Base-by-base conservation (phyloP, 2,113 vertebrate species). In the Phyllostomus discolor region DNA sequence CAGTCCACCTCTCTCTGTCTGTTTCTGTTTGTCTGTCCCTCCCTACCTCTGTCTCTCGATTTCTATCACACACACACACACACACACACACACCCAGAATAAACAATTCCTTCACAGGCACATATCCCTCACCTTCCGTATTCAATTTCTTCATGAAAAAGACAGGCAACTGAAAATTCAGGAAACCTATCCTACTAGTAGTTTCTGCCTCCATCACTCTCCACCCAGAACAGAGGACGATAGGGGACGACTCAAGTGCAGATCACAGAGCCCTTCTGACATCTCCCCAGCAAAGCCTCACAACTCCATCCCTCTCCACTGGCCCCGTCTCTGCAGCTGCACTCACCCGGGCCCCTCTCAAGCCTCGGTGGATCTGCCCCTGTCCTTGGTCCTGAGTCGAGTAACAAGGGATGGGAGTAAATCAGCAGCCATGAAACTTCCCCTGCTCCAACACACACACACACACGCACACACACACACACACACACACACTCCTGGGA, bases 101-200 rank as follows among this genome's bases (percentile, higher is more conserved):
- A 38, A 93, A 75, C 16, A 57, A 79, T 85, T 81, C 66, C 46
- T 91, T 91, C 38, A 70, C 46, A 90, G 33, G 82, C 7, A 90
- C 8, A 79, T 0, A 85, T 12, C 24, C 11, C 33, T 89, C 72
- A 22, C 16, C 8, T 87, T 83, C 69, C 12, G 79, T 10, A 66
- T 24, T 87, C 80, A 79, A 2, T 59, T 87, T 89, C n/a, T 87
- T 54, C 20, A 59, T 82, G 64, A 81, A 41, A 91, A 88, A 84
- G 66, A 87, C 69, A 88, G 70, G 75, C 33, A 79, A 33, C 11
- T 31, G 15, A 54, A 91, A 78, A 73, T 41, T 75, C 59, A 64
- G 24, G 35, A 88, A 95, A n/a, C 11, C 78, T 57, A 38, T 33
- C 52, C 75, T 28, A 57, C 28, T 62, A 19, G 7, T 20, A 15